Evolutionary conservation across 2,888 invertebrate genomes (phyloP), one percentile per base, ranked within the genome.

Genomic region (Leistus spinibarbis): DNA sequence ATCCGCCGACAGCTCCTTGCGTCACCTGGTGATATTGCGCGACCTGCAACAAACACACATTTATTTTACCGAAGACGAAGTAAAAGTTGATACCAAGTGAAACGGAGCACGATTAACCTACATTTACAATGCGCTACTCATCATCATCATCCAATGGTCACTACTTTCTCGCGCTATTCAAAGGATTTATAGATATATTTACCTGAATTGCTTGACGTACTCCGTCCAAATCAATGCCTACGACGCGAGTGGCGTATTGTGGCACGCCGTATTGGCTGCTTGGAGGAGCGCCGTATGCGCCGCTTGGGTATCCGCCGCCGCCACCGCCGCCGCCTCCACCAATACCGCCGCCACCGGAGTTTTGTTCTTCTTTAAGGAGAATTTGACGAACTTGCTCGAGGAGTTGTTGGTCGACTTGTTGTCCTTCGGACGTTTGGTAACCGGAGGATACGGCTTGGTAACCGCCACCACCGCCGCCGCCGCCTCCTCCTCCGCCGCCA

Each of bases 171-270:
- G 7, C 24, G 7, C 24, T 24, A 24, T 24, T 24, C n/a, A n/a
- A n/a, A n/a, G n/a, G n/a, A n/a, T 24, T 24, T 40, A 40, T 40
- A 13, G 40, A 40, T 40, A 10, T 40, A 40, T 40, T 57, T 63
- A 95, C 95, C 85, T 95, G 95, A 86, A 95, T 93, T 80, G 94
- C 95, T 82, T 94, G 95, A 82, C 93, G 93, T 82, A 95, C 93
- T 78, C 93, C 94, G 81, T 95, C 95, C 78, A 95, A 91, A 86
- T 94, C 92, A 86, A 95, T 92, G 79, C 95, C 95, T 79, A 94
- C 93, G 73, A 95, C 94, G 80, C 92, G 90, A 79, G 89, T 87
- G 76, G 82, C 81, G 77, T 85, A 84, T 77, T 82, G 82, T 76
- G 93, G 92, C 72, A 87, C 91, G 76, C 91, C 90, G 83, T 93